These are phyloP conservation scores for Phenganax stokvisi DNA, from an alignment of 92 coral and sea anemone genomes.

Conservation along the genomic window DNA sequence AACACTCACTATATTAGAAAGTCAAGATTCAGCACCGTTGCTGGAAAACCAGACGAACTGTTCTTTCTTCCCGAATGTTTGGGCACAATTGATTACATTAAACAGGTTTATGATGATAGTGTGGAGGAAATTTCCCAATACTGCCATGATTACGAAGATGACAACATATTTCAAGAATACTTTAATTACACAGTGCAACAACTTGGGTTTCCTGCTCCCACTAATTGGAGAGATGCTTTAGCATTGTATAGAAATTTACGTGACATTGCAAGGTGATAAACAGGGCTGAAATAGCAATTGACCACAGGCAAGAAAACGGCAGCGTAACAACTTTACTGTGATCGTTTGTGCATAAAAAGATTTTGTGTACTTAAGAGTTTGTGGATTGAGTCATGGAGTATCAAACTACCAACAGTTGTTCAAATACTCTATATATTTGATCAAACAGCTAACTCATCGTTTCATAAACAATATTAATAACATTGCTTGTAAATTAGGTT, in stretches of 20 bases:
- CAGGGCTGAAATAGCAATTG: no score
- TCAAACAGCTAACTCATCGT: no score
- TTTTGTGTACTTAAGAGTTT: no score
- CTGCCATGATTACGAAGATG: neutral
- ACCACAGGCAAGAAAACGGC: no score
- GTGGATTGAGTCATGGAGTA: no score
- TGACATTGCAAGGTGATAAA: neutral
- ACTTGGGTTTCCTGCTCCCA: neutral
- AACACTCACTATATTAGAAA: slow-evolving; percentile 2
- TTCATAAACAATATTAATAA: no score
- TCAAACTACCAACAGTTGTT: no score
- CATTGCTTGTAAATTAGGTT: no score
- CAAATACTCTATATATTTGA: no score
- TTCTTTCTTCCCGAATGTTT: slow-evolving; percentile 3
- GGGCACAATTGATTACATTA: neutral
- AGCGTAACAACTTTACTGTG: no score
- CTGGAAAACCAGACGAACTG: slow-evolving; percentile 16
- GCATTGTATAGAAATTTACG: neutral
- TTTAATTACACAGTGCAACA: neutral
- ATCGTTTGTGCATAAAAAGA: no score
- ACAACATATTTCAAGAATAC: slow-evolving; percentile 12
- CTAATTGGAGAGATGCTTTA: slow-evolving; percentile 6
- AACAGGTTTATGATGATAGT: neutral
- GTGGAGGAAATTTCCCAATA: slow-evolving; percentile 2
- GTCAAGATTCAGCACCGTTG: slow-evolving; percentile 8